Conservation (phyloP, 2,113 vertebrate genomes). For the Nothocercus nigrocapillus region DNA sequence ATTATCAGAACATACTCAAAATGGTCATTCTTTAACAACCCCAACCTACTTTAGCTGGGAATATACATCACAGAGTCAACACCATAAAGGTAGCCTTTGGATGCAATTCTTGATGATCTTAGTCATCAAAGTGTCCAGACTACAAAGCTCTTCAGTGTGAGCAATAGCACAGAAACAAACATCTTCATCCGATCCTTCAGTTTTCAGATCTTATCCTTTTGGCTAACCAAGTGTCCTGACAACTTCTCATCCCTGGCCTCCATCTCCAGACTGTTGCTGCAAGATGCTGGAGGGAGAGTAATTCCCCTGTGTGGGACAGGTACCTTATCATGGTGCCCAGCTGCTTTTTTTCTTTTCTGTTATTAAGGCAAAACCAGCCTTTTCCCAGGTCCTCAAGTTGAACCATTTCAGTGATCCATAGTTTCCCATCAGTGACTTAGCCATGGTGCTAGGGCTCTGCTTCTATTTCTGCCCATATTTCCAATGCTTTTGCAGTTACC, state of each 20-base stretch:
- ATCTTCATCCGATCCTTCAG: not conserved
- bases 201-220: not conserved
- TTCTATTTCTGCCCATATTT: not conserved
- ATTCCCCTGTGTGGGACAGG: not conserved
- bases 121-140: not conserved
- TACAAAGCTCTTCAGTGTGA: not conserved
- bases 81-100: not conserved
- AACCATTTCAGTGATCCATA: not conserved
- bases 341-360: not conserved
- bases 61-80: not conserved
- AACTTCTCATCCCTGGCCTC: not conserved
- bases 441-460: not conserved
- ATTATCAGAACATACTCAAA: not conserved
- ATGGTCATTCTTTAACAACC: not conserved
- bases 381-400: accelerated
- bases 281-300: not conserved
- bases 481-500: not conserved
- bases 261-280: too few species aligned
- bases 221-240: not conserved
- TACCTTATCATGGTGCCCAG: not conserved
- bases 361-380: not conserved
- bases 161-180: not conserved
- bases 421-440: not conserved
- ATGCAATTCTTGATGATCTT: not conserved
- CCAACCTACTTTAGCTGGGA: not conserved